phyloP scores from a whole-genome alignment of 2,888 invertebrate species.

The Malacosoma neustria region DNA sequence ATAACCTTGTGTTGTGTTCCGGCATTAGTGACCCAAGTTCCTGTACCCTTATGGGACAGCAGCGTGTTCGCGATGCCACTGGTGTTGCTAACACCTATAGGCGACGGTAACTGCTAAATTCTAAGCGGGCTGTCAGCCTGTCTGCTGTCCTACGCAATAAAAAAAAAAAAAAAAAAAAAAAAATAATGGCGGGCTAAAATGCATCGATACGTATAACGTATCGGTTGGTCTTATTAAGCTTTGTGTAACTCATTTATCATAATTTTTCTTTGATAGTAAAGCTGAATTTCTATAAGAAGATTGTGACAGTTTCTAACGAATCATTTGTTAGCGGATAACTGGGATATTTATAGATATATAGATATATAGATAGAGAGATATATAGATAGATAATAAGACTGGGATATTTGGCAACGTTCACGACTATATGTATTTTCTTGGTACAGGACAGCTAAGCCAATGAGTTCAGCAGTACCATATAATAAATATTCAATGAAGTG shows the following conservation, averaged over 20 bases:
- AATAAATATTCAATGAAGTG: slow-evolving; percentile 19
- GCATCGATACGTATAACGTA: background rate
- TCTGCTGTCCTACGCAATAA: no score
- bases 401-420: slow-evolving; percentile 42
- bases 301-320: slow-evolving; percentile 30
- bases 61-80: no score
- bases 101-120: no score
- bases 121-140: no score
- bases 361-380: no score
- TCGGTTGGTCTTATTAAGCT: background rate
- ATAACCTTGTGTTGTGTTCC: no score
- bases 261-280: background rate
- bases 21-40: no score
- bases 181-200: background rate
- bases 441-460: slow-evolving; percentile 55
- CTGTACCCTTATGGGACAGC: no score
- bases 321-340: slow-evolving; percentile 37
- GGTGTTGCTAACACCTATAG: no score
- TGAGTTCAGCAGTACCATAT: slow-evolving; percentile 23
- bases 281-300: slow-evolving; percentile 8
- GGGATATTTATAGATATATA: no score
- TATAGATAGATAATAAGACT: no score
- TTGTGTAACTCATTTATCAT: background rate
- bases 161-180: no score
- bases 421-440: slow-evolving; percentile 30